Conservation (phyloP, 2,113 vertebrate genomes). For the Indri indri region DNA sequence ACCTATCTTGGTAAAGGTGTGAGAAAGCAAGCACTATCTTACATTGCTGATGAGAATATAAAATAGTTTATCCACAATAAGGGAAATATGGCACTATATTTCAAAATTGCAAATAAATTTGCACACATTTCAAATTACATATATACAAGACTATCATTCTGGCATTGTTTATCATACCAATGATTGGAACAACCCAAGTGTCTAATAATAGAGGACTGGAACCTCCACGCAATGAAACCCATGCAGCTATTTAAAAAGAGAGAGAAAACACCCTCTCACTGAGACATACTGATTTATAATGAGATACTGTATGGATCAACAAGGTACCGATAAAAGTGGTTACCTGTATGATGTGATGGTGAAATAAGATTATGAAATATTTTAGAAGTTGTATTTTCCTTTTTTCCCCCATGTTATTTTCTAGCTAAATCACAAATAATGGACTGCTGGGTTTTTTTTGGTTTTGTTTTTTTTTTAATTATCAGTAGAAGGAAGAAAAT, state of each 20-base stretch:
- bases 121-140: not conserved
- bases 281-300: not conserved
- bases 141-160: not conserved
- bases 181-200: not conserved
- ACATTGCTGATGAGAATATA: not conserved
- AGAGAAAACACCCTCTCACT: not conserved
- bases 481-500: slow-evolving; percentile 42
- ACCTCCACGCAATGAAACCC: not conserved
- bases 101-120: not conserved
- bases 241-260: not conserved
- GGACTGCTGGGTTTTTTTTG: not conserved
- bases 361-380: not conserved
- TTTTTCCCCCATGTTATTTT: not conserved
- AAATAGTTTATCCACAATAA: not conserved
- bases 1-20: not conserved
- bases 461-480: not conserved
- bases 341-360: not conserved
- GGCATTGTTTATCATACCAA: not conserved
- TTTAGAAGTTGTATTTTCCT: not conserved
- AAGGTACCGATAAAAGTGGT: not conserved
- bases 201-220: not conserved
- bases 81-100: not conserved
- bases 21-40: not conserved
- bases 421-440: slow-evolving; percentile 35
- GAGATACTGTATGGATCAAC: not conserved